Conservation (phyloP, 2,888 invertebrate species). For the Drosophila rellima region DNA sequence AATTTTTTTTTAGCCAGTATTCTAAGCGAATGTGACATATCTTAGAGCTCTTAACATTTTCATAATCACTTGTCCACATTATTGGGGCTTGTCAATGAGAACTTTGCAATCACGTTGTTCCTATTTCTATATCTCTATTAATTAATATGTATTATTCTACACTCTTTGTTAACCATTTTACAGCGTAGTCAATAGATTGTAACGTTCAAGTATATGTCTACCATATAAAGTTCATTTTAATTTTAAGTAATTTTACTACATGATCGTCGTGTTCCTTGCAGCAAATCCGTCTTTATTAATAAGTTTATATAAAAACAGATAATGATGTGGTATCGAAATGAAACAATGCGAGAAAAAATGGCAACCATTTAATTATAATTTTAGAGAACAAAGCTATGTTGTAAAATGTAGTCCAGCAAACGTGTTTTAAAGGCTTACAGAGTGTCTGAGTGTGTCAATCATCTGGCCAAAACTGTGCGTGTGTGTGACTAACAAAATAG, state of each 20-base stretch:
- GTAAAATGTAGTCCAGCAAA: constrained; percentile 61
- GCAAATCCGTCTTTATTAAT: constrained; percentile 81
- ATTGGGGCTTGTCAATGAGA: constrained; percentile 43
- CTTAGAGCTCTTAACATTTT: not conserved
- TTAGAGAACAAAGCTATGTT: constrained; percentile 15
- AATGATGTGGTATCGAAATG: constrained; percentile 8
- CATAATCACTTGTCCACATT: not conserved
- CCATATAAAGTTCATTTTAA: constrained; percentile 44
- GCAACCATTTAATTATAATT: constrained; percentile 25
- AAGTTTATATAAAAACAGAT: constrained; percentile 62
- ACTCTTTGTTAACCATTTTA: constrained; percentile 20
- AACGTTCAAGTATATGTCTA: constrained; percentile 54
- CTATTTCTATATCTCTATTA: not conserved
- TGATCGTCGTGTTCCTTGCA: constrained; percentile 81
- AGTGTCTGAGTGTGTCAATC: constrained; percentile 31
- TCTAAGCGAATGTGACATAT: not conserved
- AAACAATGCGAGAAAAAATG: constrained; percentile 7
- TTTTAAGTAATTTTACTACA: constrained; percentile 60
- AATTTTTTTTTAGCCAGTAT: too few species aligned
- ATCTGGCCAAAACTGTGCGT: constrained; percentile 44
- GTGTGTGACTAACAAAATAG: constrained; percentile 24
- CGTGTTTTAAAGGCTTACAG: constrained; percentile 21
- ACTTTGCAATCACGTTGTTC: constrained; percentile 66
- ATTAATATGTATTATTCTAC: constrained; percentile 20
- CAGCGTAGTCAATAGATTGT: constrained; percentile 53